Evolutionary conservation across 2,113 vertebrate genomes (phyloP), one percentile per base, ranked within the genome.

Genomic region (Dendropsophus ebraccatus): DNA sequence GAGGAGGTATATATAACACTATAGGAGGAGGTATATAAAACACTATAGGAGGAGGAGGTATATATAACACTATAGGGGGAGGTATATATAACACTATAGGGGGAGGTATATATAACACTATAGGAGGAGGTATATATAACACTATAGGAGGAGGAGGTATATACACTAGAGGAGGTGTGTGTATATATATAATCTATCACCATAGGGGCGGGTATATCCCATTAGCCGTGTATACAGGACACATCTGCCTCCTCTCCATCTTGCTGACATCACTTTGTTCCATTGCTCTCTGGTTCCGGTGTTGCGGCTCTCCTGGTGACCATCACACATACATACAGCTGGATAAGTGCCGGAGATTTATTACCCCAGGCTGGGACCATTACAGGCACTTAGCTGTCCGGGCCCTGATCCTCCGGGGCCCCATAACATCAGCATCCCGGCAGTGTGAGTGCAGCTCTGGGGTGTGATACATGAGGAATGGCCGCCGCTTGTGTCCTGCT

Each of bases 261-360:
- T 6, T 25, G 41, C 74, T 76, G 74, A 76, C 74, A 52, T 76
- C 74, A 76, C 2, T 2, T 76, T 76, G 13, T 76, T 76, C 74
- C 74, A 76, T 76, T 12, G 25, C 52, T 76, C 74, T 30, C 30
- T 52, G 52, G 28, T 52, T 52, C 74, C 45, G 50, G 73, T 30
- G 60, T 30, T 28, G 45, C 41, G 73, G 73, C 47, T n/a, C 74
- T 76, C 74, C 47, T 76, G 35, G 21, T 32, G 74, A 45, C 41
- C 73, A 75, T 75, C 47, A 50, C 41, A 28, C 45, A 13, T 5
- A 23, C 8, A 58, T 16, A 30, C 62, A 30, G 28, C 4, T 32
- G 47, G 73, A 75, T 75, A 75, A 75, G 73, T 75, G 45, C 73
- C 23, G 23, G 10, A 47, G 72, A 74, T 49, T 74, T 74, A 74